phyloP scores from a whole-genome alignment of 2,113 vertebrate species.

The Hemibagrus wyckioides region DNA sequence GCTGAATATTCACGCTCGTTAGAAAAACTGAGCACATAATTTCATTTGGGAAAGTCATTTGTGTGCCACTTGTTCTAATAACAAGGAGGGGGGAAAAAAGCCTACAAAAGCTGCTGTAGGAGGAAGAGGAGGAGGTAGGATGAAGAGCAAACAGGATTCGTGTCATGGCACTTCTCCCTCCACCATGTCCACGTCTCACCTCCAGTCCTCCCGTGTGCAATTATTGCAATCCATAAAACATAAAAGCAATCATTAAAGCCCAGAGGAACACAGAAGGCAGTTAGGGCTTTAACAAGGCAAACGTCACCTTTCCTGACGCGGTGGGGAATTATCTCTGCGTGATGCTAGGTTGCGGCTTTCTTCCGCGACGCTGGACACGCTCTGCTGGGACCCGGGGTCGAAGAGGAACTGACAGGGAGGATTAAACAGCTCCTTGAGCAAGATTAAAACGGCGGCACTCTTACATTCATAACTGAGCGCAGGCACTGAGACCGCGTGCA shows the following conservation, averaged over 20 bases:
- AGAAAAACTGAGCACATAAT: neutral
- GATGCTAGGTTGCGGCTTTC: neutral
- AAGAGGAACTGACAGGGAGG: neutral
- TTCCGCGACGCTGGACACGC: neutral
- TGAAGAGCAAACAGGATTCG: neutral
- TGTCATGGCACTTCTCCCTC: neutral
- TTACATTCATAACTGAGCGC: constrained; percentile 11
- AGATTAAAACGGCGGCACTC: constrained; percentile 8
- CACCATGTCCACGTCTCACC: neutral
- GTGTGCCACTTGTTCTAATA: neutral
- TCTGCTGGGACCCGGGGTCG: neutral
- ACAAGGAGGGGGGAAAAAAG: neutral
- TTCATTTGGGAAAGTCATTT: neutral
- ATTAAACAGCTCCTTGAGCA: constrained; percentile 13
- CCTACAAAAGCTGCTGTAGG: neutral
- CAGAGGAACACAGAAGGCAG: neutral
- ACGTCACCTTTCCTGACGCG: neutral
- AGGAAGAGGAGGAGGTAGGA: neutral
- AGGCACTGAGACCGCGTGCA: neutral
- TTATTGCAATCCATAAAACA: constrained; percentile 35
- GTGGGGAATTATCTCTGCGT: neutral
- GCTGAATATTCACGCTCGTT: neutral
- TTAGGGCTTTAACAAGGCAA: neutral
- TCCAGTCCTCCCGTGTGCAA: constrained; percentile 21
- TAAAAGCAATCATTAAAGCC: neutral